These are phyloP conservation scores for Maniola jurtina DNA, from an alignment of 1,140 invertebrate species.

Conservation along the genomic window DNA sequence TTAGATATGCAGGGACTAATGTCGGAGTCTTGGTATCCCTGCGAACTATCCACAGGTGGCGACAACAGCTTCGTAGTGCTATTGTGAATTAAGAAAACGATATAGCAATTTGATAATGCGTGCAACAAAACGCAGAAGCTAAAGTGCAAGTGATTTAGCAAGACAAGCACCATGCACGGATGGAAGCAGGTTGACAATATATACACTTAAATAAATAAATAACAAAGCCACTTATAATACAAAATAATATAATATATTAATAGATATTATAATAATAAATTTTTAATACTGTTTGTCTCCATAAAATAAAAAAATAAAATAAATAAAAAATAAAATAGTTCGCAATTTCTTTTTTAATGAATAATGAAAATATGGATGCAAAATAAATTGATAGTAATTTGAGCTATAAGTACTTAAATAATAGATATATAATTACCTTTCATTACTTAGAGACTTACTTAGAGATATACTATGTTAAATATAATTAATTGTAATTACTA, in stretches of 20 bases:
- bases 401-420: not conserved
- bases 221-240: too few species aligned
- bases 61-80: slow-evolving; percentile 36
- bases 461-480: too few species aligned
- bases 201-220: not conserved
- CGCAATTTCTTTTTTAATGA: too few species aligned
- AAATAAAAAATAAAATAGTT: too few species aligned
- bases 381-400: not conserved
- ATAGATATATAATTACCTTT: not conserved
- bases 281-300: too few species aligned
- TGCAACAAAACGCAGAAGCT: slow-evolving; percentile 39
- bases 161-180: slow-evolving; percentile 33
- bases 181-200: slow-evolving; percentile 61
- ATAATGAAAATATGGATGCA: not conserved
- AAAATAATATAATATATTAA: not conserved
- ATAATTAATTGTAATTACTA: too few species aligned
- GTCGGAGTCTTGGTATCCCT: slow-evolving; percentile 60
- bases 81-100: slow-evolving; percentile 31
- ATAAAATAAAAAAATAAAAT: too few species aligned
- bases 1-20: slow-evolving; percentile 40
- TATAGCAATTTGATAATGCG: slow-evolving; percentile 22
- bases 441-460: too few species aligned
- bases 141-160: slow-evolving; percentile 35
- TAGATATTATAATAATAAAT: not conserved
- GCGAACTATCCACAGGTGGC: slow-evolving; percentile 48